These are phyloP conservation scores for Diphyllodes magnificus DNA, from an alignment of 2,113 vertebrate species.

Conservation along the genomic window DNA sequence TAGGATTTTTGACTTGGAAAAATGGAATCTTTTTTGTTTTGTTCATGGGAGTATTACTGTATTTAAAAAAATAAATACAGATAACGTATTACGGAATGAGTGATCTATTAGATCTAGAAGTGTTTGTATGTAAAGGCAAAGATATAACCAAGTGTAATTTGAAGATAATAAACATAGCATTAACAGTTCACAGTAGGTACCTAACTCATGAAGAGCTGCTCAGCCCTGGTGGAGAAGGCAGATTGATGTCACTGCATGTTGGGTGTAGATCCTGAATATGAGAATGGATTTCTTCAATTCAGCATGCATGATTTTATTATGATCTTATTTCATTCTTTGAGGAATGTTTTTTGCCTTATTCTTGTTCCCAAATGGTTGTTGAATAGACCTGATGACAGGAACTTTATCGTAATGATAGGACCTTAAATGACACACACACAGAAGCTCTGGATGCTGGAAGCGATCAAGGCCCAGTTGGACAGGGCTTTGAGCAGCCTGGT, in stretches of 20 bases:
- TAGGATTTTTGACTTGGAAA: neutral
- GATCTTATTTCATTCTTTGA: neutral
- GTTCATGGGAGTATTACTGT: neutral
- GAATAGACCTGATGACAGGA: neutral
- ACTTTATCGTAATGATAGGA: neutral
- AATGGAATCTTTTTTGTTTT: neutral
- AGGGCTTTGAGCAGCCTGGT: neutral
- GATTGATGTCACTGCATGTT: neutral
- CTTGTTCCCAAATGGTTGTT: neutral
- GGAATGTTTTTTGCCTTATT: neutral
- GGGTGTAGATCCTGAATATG: neutral
- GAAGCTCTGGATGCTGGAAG: neutral
- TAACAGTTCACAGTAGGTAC: neutral
- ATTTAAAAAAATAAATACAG: neutral
- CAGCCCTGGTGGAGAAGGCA: neutral
- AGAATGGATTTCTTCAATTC: neutral
- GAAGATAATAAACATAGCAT: neutral
- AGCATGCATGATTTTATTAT: neutral
- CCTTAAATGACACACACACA: neutral
- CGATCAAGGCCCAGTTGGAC: accelerated
- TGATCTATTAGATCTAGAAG: neutral
- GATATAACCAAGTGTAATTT: neutral
- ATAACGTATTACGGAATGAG: neutral
- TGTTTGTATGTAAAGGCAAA: neutral
- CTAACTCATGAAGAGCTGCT: neutral